These are phyloP conservation scores for Patagioenas fasciata DNA, from an alignment of 2,113 vertebrate species.

Conservation along the genomic window DNA sequence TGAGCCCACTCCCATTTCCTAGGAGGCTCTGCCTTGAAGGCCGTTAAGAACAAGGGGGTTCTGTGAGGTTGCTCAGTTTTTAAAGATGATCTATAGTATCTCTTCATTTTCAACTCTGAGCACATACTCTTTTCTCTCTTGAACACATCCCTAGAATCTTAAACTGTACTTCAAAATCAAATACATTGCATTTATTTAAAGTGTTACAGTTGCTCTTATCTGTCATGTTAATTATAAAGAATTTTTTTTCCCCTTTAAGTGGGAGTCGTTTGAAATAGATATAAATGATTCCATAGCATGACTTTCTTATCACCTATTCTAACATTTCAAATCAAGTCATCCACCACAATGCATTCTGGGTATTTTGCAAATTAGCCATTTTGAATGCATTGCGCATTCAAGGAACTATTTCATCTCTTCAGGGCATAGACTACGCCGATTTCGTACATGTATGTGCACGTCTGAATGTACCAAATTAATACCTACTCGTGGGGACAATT, in stretches of 20 bases:
- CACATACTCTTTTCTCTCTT: not conserved
- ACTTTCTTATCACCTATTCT: slow-evolving; percentile 36
- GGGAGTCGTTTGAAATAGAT: not conserved
- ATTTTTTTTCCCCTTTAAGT: not conserved
- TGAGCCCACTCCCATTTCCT: not conserved
- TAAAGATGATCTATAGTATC: not conserved
- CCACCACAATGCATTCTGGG: not conserved
- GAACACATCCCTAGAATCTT: slow-evolving; percentile 1
- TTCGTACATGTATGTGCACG: not conserved
- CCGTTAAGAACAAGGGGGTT: not conserved
- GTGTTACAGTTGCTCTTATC: slow-evolving; percentile 27
- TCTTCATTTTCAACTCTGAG: not conserved
- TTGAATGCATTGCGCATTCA: not conserved
- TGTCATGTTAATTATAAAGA: slow-evolving; percentile 5
- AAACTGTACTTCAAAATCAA: slow-evolving; percentile 52
- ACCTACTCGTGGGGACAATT: not conserved
- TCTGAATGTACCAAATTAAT: not conserved
- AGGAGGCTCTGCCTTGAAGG: not conserved
- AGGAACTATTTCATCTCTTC: not conserved
- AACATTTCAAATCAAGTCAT: slow-evolving; percentile 23
- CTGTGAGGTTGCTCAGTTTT: not conserved
- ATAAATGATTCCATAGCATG: not conserved
- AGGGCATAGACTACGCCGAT: not conserved
- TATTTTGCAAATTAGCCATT: slow-evolving; percentile 24
- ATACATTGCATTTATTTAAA: not conserved